phyloP scores from a whole-genome alignment of 2,113 vertebrate species.

The Zootoca vivipara region DNA sequence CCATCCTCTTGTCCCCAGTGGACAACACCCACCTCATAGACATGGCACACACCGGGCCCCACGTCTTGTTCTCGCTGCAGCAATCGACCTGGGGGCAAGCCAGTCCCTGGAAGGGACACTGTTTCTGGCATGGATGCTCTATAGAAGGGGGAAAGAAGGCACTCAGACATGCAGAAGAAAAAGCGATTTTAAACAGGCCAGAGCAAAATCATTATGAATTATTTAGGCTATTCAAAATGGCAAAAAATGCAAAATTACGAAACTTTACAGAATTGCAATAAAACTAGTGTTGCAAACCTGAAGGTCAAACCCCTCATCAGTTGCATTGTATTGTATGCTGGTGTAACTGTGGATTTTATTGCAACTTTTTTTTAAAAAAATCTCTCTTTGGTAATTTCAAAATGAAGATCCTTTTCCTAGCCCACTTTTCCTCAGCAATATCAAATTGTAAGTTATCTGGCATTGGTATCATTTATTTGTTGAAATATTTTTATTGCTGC shows the following conservation, averaged over 20 bases:
- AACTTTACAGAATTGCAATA: neutral
- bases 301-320: neutral
- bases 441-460: neutral
- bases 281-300: no score
- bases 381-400: neutral
- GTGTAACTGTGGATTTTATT: neutral
- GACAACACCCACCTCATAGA: conserved; percentile 85
- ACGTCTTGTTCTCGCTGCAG: conserved; percentile 78
- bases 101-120: conserved; percentile 81
- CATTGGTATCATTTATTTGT: neutral
- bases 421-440: neutral
- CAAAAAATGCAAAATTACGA: neutral
- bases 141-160: neutral
- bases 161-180: neutral
- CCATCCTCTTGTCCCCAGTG: neutral
- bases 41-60: conserved; percentile 85
- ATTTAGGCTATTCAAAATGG: neutral
- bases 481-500: neutral
- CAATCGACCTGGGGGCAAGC: conserved; percentile 79
- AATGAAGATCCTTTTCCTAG: neutral
- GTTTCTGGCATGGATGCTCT: conserved; percentile 89
- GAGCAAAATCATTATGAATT: neutral
- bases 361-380: neutral
- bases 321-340: neutral
- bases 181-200: neutral